A percentile compares a stretch with the other conserved stretches of the same genome.
Evolutionary conservation across 2,888 invertebrate genomes (phyloP).

Genomic region (Drosophila merina): DNA sequence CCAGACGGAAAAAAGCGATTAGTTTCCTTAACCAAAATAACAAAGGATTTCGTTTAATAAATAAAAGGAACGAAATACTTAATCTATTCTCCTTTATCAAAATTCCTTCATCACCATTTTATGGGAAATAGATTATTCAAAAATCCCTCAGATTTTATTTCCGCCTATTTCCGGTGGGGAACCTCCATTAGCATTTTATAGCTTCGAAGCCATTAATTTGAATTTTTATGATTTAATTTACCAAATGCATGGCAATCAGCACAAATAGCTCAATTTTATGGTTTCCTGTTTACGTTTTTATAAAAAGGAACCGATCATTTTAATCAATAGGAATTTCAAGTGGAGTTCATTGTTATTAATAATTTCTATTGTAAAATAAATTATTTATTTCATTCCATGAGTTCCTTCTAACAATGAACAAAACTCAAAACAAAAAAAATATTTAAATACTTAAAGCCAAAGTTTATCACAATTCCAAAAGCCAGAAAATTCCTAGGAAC

Average conservation of each 20-base stretch:
- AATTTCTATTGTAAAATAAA: neutral
- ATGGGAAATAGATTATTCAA: constrained; percentile 24
- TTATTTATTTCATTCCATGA: neutral
- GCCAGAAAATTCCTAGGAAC: too few relatives aligned
- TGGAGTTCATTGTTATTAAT: neutral
- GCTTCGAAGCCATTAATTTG: constrained; percentile 16
- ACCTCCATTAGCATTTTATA: constrained; percentile 8
- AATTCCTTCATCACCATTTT: neutral
- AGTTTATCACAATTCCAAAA: too few relatives aligned
- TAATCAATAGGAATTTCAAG: neutral
- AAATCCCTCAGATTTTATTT: constrained; percentile 11
- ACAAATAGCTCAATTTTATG: constrained; percentile 17
- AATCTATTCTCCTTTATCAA: neutral
- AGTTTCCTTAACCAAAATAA: too few relatives aligned
- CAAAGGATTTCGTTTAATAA: too few relatives aligned
- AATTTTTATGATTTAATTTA: constrained; percentile 42
- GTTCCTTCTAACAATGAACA: too few relatives aligned
- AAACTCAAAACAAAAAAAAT: neutral
- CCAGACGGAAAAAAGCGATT: too few relatives aligned
- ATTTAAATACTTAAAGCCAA: too few relatives aligned
- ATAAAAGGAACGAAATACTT: neutral
- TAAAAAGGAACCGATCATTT: neutral
- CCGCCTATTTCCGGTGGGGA: neutral
- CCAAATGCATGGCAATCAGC: constrained; percentile 36
- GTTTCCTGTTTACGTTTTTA: neutral